phyloP scores from a whole-genome alignment of 92 coral and sea anemone genomes.

The Phenganax subtilis region DNA sequence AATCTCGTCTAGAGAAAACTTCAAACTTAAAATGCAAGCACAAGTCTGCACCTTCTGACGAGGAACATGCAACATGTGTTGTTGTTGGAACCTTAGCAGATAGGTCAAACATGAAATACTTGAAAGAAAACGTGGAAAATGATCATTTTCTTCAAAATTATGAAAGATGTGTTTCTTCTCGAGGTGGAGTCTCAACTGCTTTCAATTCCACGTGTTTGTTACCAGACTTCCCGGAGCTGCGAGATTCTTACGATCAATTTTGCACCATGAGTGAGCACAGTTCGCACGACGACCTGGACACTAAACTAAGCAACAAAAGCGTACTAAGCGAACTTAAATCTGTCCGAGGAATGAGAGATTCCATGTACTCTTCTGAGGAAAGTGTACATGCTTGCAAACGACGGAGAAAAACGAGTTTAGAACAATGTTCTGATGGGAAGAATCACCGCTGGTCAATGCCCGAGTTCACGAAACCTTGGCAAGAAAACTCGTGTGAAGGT shows the following conservation, averaged over 20 bases:
- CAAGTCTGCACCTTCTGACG: slow-evolving; percentile 21
- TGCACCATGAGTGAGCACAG: slow-evolving; percentile 70
- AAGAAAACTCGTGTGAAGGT: slow-evolving; percentile 50
- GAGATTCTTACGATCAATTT: slow-evolving; percentile 96
- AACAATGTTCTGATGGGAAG: slow-evolving; percentile 50
- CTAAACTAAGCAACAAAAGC: background rate
- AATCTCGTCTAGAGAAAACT: background rate
- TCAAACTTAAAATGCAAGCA: background rate
- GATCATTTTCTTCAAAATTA: slow-evolving; percentile 14
- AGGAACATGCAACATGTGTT: background rate
- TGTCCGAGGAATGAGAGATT: slow-evolving; percentile 2
- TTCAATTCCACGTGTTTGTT: slow-evolving; percentile 31
- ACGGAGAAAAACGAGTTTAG: slow-evolving; percentile 44
- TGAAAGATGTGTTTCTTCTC: slow-evolving; percentile 22
- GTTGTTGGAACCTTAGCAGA: slow-evolving; percentile 18
- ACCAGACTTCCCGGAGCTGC: slow-evolving; percentile 94
- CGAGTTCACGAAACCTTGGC: slow-evolving; percentile 62
- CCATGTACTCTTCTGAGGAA: slow-evolving; percentile 11
- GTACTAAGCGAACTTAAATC: slow-evolving; percentile 14
- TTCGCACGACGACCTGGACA: slow-evolving; percentile 83
- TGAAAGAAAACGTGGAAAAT: background rate
- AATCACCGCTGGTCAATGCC: slow-evolving; percentile 97
- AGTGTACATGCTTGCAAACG: slow-evolving; percentile 43
- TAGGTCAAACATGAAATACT: slow-evolving; percentile 4
- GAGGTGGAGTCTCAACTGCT: slow-evolving; percentile 41